Evolutionary conservation across 1,140 invertebrate genomes (phyloP), one percentile per base, ranked within the genome.

Genomic region (Stegodyphus mimosarum): DNA sequence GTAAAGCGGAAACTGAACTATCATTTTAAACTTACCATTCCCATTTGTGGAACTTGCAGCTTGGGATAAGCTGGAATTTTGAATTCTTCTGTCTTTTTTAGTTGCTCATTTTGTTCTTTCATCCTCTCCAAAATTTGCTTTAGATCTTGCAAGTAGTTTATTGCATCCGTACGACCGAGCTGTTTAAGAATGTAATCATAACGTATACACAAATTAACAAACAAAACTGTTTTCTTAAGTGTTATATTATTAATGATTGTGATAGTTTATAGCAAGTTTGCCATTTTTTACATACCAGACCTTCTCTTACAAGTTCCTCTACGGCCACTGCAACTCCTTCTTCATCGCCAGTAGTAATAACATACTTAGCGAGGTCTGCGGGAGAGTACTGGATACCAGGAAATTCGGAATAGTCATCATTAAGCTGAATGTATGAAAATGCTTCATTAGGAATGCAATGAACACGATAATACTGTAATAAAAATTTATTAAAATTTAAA

Each of bases 311-410:
- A 80, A 95, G 93, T 87, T 95, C 94, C 88, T 95, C 93, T 60
- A 95, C 93, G 17, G 94, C 94, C 5, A 92, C 89, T 4, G 94
- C 94, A 0, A 95, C 94, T 4, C 94, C 94, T 67, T 93, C 92
- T 88, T 95, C 94, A 89, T 95, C 94, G 7, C 94, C 94, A 6
- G 94, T 95, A 93, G 94, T 94, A 88, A 94, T 94, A 3, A 95
- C 93, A 86, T 95, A 95, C 88, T 95, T 94, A 0, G 94, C 94
- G 93, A 87, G 15, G 10, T 83, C 86, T 5, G 66, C 13, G 7
- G 86, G 86, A 0, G 86, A 76, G 55, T 83, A 87, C 69, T 83
- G 64, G 15, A 87, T 76, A 6, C 86, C 79, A 51, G 73, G 69
- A 67, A 67, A 76, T 70, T 80, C 81, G 7, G 7, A 10, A 55